phyloP scores from a whole-genome alignment of 1,140 invertebrate genomes.

The Zaprionus vittiger region DNA sequence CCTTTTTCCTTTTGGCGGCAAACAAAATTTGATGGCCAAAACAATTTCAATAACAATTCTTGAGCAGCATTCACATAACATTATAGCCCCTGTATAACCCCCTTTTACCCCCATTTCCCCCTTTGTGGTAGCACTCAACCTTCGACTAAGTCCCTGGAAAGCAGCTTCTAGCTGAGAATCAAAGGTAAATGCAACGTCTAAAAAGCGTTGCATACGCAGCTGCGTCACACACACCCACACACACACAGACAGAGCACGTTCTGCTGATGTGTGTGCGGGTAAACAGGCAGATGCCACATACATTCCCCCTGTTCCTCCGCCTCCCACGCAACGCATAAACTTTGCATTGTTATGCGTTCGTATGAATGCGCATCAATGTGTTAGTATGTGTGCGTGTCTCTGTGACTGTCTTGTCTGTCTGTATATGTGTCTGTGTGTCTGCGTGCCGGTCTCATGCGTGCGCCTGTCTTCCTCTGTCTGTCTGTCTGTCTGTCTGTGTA shows the following conservation, averaged over 20 bases:
- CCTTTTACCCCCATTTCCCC: background rate
- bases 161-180: constrained; percentile 56
- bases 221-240: constrained; percentile 27
- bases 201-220: constrained; percentile 71
- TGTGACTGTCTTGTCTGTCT: constrained; percentile 5
- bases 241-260: background rate
- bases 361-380: constrained; percentile 56
- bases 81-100: constrained; percentile 21
- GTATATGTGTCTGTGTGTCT: constrained; percentile 17
- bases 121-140: too few species aligned
- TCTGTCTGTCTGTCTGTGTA: constrained; percentile 13
- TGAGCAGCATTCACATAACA: constrained; percentile 60
- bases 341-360: constrained; percentile 80
- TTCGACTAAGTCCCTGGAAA: background rate
- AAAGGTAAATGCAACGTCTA: constrained; percentile 76
- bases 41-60: constrained; percentile 82
- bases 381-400: constrained; percentile 21
- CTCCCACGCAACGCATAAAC: constrained; percentile 61
- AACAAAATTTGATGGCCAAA: constrained; percentile 79
- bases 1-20: constrained; percentile 30
- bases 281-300: constrained; percentile 35
- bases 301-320: background rate
- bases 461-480: constrained; percentile 1
- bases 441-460: constrained; percentile 17
- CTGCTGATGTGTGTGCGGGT: constrained; percentile 42